Percentiles rank a stretch among this genome's conserved stretches.
phyloP scores from a whole-genome alignment of 2,888 invertebrate genomes.

The Cheilosia pagana region DNA sequence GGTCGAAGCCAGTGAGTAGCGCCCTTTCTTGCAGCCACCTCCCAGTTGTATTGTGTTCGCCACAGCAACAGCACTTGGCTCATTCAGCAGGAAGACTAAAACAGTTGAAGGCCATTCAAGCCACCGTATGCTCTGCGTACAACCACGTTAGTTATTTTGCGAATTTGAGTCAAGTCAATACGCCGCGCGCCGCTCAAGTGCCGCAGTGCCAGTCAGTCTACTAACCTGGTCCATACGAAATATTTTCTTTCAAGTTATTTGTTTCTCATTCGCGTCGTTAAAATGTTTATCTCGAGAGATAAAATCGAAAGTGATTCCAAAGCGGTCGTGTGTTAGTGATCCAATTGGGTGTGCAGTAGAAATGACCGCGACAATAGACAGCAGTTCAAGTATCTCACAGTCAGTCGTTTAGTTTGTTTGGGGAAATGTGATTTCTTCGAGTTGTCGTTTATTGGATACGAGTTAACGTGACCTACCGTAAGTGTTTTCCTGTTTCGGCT shows the following conservation, averaged over 20 bases:
- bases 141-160: constrained; percentile 25
- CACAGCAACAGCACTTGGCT: neutral
- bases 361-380: constrained; percentile 26
- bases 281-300: constrained; percentile 23
- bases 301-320: constrained; percentile 58
- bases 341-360: constrained; percentile 34
- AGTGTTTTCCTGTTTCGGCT: constrained; percentile 15
- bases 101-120: neutral
- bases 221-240: neutral
- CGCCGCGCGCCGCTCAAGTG: constrained; percentile 23
- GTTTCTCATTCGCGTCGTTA: neutral
- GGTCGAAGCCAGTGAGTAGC: too few species aligned
- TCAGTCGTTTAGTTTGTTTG: constrained; percentile 8
- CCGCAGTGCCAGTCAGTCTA: neutral
- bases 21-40: neutral
- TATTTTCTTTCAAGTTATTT: neutral
- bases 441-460: neutral
- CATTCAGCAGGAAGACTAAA: constrained; percentile 38
- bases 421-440: constrained; percentile 1
- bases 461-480: neutral
- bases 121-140: neutral
- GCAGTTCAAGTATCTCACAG: constrained; percentile 38
- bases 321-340: constrained; percentile 16
- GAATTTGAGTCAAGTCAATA: constrained; percentile 13
- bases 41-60: neutral